phyloP scores from a whole-genome alignment of 2,888 invertebrate genomes.

The Andrena marginata region DNA sequence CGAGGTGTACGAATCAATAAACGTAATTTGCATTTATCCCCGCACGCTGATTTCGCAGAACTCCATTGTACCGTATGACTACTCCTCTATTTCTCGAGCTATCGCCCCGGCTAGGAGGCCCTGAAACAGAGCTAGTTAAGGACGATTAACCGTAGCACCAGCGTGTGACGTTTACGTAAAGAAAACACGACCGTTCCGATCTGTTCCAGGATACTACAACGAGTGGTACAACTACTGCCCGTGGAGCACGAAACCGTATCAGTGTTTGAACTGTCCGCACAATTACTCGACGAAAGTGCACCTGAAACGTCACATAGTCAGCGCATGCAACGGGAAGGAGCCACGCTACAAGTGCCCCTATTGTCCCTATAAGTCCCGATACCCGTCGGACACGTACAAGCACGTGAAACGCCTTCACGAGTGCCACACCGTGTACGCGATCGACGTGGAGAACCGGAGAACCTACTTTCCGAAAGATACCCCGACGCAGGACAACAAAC shows the following conservation, averaged over 20 bases:
- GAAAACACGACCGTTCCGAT: slow-evolving; percentile 33
- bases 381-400: slow-evolving; percentile 74
- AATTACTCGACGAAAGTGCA: slow-evolving; percentile 71
- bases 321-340: slow-evolving; percentile 71
- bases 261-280: slow-evolving; percentile 73
- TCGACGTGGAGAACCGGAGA: slow-evolving; percentile 60
- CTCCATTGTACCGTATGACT: background rate
- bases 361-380: slow-evolving; percentile 69
- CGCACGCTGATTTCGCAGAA: background rate
- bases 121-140: slow-evolving; percentile 11
- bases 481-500: slow-evolving; percentile 2
- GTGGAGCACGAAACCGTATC: slow-evolving; percentile 66
- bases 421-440: slow-evolving; percentile 61
- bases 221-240: slow-evolving; percentile 47
- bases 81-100: background rate
- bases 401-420: slow-evolving; percentile 76
- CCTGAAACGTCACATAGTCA: slow-evolving; percentile 69
- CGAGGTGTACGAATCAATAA: background rate
- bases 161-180: slow-evolving; percentile 19
- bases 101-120: no score
- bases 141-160: slow-evolving; percentile 4
- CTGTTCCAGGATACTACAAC: slow-evolving; percentile 52
- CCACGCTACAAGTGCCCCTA: slow-evolving; percentile 82
- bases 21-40: background rate
- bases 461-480: slow-evolving; percentile 45